A percentile compares a stretch with the other conserved stretches of the same genome.
Conservation (phyloP, 2,113 vertebrate genomes). For the Prolemur simus region DNA sequence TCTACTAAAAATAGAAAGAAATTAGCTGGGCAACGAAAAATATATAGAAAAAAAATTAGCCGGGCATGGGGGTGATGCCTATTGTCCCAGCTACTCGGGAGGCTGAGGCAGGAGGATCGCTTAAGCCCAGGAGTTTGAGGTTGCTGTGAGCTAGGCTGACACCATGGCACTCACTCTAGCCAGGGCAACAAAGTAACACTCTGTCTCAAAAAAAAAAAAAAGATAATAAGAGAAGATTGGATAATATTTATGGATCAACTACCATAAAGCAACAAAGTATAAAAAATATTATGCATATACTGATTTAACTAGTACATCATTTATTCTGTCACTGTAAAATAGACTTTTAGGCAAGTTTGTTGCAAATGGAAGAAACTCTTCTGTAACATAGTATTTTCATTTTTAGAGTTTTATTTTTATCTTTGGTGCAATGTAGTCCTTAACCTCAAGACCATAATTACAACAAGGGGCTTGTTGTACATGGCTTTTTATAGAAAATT, state of each 20-base stretch:
- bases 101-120: too few relatives aligned
- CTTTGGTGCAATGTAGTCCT: not conserved
- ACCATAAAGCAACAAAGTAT: not conserved
- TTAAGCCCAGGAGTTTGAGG: too few relatives aligned
- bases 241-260: constrained; percentile 24
- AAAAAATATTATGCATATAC: not conserved
- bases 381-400: not conserved
- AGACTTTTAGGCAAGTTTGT: constrained; percentile 5
- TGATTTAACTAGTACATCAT: not conserved
- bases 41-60: too few relatives aligned
- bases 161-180: too few relatives aligned
- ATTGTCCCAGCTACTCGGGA: too few relatives aligned
- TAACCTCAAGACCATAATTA: constrained; percentile 37
- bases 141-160: too few relatives aligned
- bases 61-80: too few relatives aligned
- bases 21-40: too few relatives aligned
- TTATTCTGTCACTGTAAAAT: not conserved
- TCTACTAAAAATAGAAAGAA: too few relatives aligned
- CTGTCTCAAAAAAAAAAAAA: not conserved
- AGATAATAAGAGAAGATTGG: not conserved
- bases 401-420: constrained; percentile 44
- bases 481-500: constrained; percentile 10
- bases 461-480: not conserved
- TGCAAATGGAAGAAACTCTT: constrained; percentile 34
- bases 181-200: too few relatives aligned